phyloP scores from a whole-genome alignment of 92 coral and sea anemone species.

The Muricea muricata region DNA sequence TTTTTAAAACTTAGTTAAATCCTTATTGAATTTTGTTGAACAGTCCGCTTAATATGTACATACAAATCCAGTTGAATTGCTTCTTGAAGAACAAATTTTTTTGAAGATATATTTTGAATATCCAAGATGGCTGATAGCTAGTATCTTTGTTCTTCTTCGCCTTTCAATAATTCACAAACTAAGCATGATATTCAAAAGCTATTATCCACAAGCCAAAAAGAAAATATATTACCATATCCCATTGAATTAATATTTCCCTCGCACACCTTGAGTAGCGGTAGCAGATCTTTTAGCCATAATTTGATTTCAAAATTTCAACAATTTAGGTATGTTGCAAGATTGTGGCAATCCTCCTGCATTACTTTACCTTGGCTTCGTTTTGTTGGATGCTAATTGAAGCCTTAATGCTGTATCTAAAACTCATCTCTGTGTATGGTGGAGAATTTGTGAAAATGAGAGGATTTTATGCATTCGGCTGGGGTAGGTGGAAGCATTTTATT shows the following conservation, averaged over 20 bases:
- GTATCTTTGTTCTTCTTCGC: too few relatives aligned
- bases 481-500: conserved; percentile 52
- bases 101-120: too few relatives aligned
- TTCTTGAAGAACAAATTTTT: too few relatives aligned
- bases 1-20: too few relatives aligned
- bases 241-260: not conserved
- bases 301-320: not conserved
- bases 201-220: too few relatives aligned
- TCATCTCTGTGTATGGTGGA: conserved; percentile 82
- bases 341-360: conserved; percentile 78
- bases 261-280: not conserved
- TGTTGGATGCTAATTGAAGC: conserved; percentile 92
- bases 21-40: too few relatives aligned
- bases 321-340: conserved; percentile 69
- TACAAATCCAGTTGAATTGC: too few relatives aligned
- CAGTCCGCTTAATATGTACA: not conserved
- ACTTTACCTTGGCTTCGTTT: conserved; percentile 76
- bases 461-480: conserved; percentile 87
- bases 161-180: too few relatives aligned
- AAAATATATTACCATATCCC: too few relatives aligned
- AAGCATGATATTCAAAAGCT: too few relatives aligned
- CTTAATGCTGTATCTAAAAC: conserved; percentile 82
- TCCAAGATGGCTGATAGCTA: too few relatives aligned
- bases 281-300: not conserved
- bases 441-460: conserved; percentile 69